Evolutionary conservation across 2,113 vertebrate genomes (phyloP).

Genomic region (Blennius ocellaris): DNA sequence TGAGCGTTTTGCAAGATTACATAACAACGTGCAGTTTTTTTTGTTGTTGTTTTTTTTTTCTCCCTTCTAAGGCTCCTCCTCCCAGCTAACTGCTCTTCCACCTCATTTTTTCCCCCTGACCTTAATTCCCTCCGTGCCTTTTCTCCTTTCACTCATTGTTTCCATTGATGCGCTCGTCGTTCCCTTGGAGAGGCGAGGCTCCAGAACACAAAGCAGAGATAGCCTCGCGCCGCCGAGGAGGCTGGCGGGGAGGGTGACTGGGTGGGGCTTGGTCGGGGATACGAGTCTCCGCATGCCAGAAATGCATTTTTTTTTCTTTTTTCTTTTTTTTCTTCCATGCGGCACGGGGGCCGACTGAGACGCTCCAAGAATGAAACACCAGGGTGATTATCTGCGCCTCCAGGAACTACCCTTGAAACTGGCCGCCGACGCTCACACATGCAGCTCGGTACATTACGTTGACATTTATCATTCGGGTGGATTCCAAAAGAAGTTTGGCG

Average conservation of each 20-base stretch:
- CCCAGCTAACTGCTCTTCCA: slow-evolving; percentile 27
- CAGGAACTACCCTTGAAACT: background rate
- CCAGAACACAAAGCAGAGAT: slow-evolving; percentile 25
- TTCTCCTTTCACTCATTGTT: slow-evolving; percentile 23
- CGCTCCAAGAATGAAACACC: background rate
- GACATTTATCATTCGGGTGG: no score
- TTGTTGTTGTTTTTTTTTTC: no score
- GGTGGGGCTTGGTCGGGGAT: slow-evolving; percentile 23
- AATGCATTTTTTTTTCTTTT: slow-evolving; percentile 12
- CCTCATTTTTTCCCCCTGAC: slow-evolving; percentile 16
- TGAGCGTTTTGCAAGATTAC: slow-evolving; percentile 24
- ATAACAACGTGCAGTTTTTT: slow-evolving; percentile 11
- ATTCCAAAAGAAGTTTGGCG: no score
- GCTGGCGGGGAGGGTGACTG: slow-evolving; percentile 1
- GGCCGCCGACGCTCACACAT: background rate
- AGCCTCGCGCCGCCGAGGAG: slow-evolving; percentile 21
- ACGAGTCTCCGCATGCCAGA: background rate
- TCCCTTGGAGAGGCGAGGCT: slow-evolving; percentile 12
- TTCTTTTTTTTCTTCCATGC: no score
- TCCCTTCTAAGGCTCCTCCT: background rate
- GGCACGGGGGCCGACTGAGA: background rate
- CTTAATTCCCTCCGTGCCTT: slow-evolving; percentile 27
- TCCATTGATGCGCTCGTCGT: slow-evolving; percentile 17
- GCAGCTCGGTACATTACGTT: background rate
- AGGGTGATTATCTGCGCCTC: background rate